These are phyloP conservation scores for Ctenomys sociabilis DNA, from an alignment of 2,113 vertebrate species.

Conservation along the genomic window DNA sequence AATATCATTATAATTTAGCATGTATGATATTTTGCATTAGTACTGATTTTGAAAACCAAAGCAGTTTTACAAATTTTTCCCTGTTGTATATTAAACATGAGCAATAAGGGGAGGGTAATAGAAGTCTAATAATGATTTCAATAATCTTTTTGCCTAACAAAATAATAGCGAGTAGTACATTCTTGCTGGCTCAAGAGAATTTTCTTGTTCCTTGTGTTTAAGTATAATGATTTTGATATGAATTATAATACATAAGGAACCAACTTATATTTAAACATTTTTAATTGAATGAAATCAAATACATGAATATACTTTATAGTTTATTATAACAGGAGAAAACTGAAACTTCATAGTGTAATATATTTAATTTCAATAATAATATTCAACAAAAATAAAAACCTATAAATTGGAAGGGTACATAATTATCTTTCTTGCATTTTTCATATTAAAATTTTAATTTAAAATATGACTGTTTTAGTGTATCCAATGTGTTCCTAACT, in stretches of 20 bases:
- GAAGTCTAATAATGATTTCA: slow-evolving; percentile 39
- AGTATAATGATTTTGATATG: slow-evolving; percentile 45
- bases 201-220: slow-evolving; percentile 68
- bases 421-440: slow-evolving; percentile 68
- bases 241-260: slow-evolving; percentile 62
- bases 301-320: slow-evolving; percentile 55
- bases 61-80: slow-evolving; percentile 4
- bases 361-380: slow-evolving; percentile 63
- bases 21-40: slow-evolving; percentile 11
- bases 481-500: slow-evolving; percentile 63
- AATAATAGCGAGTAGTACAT: slow-evolving; percentile 38
- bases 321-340: slow-evolving; percentile 51
- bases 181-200: slow-evolving; percentile 54
- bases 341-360: slow-evolving; percentile 66
- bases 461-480: slow-evolving; percentile 62
- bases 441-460: slow-evolving; percentile 67
- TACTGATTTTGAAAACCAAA: slow-evolving; percentile 48
- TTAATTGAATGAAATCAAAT: slow-evolving; percentile 57
- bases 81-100: slow-evolving; percentile 20
- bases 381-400: slow-evolving; percentile 63
- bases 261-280: slow-evolving; percentile 59
- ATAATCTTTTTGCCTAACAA: slow-evolving; percentile 37
- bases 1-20: slow-evolving; percentile 41
- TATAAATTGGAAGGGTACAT: slow-evolving; percentile 54
- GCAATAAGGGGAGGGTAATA: background rate